Percentiles rank a stretch among this genome's conserved stretches.
phyloP scores from a whole-genome alignment of 1,140 invertebrate species.

The Prorops nasuta region DNA sequence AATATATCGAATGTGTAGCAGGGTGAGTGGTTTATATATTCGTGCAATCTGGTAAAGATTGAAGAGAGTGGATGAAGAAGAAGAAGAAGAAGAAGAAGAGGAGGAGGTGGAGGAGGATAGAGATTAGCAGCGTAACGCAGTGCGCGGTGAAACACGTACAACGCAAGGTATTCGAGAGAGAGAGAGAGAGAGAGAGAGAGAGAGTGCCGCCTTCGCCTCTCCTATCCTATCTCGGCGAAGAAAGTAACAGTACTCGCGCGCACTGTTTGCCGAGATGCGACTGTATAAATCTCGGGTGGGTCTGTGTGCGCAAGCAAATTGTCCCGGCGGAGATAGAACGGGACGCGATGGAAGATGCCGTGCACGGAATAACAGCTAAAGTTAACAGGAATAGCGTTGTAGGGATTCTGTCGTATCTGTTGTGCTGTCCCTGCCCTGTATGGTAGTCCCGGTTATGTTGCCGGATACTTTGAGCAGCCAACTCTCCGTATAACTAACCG shows the following conservation, averaged over 20 bases:
- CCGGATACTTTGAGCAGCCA: conserved; percentile 13
- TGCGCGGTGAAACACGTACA: too few species aligned
- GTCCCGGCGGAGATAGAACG: conserved; percentile 41
- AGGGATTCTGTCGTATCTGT: conserved; percentile 21
- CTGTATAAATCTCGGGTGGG: conserved; percentile 45
- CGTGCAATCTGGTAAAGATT: too few species aligned
- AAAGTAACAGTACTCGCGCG: conserved; percentile 42
- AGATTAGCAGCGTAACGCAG: too few species aligned
- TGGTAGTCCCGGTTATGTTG: conserved; percentile 29
- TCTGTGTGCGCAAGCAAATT: conserved; percentile 50
- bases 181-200: too few species aligned
- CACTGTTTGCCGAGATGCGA: conserved; percentile 23
- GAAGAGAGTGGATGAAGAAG: neutral
- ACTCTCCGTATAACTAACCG: conserved; percentile 23
- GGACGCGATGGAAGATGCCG: conserved; percentile 23
- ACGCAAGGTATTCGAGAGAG: too few species aligned
- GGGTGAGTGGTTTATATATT: too few species aligned
- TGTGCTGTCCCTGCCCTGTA: conserved; percentile 18
- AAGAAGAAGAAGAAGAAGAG: neutral
- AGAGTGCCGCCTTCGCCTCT: too few species aligned
- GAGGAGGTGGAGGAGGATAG: neutral
- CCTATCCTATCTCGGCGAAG: conserved; percentile 25
- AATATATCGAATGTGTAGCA: too few species aligned
- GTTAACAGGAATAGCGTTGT: conserved; percentile 49
- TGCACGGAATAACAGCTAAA: conserved; percentile 34